Evolutionary conservation across 2,113 vertebrate genomes (phyloP).

Genomic region (Kryptolebias marmoratus): DNA sequence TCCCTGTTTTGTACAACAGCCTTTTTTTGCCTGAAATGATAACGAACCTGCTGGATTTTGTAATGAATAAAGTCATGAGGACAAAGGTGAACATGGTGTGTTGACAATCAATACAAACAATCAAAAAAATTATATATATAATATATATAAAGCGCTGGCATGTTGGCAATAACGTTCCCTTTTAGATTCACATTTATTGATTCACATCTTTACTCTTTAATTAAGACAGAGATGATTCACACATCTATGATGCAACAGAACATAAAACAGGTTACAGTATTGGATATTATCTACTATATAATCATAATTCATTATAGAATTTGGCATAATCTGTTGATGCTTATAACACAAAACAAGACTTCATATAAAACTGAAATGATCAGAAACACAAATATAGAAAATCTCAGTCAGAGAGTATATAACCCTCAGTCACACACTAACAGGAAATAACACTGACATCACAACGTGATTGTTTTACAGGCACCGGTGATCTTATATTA

Average conservation of each 20-base stretch:
- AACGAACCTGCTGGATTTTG: conserved; percentile 55
- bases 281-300: background rate
- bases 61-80: conserved; percentile 63
- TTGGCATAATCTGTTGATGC: background rate
- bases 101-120: conserved; percentile 9
- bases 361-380: background rate
- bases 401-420: background rate
- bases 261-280: conserved; percentile 47
- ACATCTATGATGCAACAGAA: conserved; percentile 5
- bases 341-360: conserved; percentile 1
- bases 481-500: background rate
- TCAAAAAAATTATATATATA: background rate
- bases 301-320: background rate
- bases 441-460: conserved; percentile 8
- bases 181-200: background rate
- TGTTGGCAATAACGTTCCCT: conserved; percentile 24
- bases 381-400: background rate
- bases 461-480: background rate
- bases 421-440: background rate
- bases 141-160: background rate
- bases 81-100: conserved; percentile 22
- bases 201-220: background rate
- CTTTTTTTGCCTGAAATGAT: conserved; percentile 58
- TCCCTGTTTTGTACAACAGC: conserved; percentile 58
- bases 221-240: conserved; percentile 5